Base-by-base conservation (phyloP, 2,797 vertebrate genomes). In the Linurgus olivaceus region DNA sequence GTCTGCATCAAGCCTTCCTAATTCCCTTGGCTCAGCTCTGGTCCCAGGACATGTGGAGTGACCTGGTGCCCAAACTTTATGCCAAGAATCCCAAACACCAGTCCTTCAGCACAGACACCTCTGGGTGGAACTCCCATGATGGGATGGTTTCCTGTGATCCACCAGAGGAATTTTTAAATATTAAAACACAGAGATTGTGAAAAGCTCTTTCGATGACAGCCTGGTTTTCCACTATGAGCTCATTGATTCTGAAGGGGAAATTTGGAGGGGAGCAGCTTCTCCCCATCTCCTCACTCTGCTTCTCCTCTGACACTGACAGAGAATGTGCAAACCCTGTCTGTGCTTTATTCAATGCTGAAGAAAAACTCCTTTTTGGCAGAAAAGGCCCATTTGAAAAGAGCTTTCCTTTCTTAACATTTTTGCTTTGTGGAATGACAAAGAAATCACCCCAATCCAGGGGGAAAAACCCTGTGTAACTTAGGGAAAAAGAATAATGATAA, bases 201-300 rank as follows among this genome's bases (percentile, higher is more conserved):
- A 94, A 97, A 97, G 50, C 73, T 92, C 75, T 80, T 38, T 95
- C 37, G 33, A 70, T 95, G 96, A 94, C 83, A 88, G 87, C 31
- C 91, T 96, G 96, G 73, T 75, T 97, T 97, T 96, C 94, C 96
- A 91, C 93, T 78, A 97, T 97, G 96, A 97, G 89, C 94, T 97
- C 96, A 97, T 33, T 66, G 76, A 86, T 86, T 86, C 94, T 95
- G 44, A 72, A 91, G 96, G 95, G 96, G 96, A 84, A 97, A 90
- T 97, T 95, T 79, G 73, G 73, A 95, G 92, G 17, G 67, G 35
- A 93, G 91, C 50, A 91, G 91, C 51, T 95, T 89, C 89, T 94
- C 78, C 91, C 96, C 76, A 90, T 81, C 40, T 57, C 78, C 95
- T 95, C 59, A 78, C 59, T 65, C 91, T 93, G 96, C 96, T 97